phyloP scores from a whole-genome alignment of 2,113 vertebrate species.

The Pica pica region DNA sequence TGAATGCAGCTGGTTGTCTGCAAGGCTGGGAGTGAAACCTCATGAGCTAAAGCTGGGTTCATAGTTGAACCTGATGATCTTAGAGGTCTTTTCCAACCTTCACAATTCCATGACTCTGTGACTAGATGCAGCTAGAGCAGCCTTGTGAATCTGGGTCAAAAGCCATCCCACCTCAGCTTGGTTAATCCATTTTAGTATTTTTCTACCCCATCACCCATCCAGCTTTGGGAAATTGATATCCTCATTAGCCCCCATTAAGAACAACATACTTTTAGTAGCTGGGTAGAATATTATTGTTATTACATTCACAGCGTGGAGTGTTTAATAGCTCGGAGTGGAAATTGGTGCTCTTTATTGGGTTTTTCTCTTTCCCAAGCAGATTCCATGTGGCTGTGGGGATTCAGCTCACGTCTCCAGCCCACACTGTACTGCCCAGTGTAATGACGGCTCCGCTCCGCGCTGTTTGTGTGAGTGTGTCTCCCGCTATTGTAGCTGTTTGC shows the following conservation, averaged over 20 bases:
- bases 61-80: neutral
- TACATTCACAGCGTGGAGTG: neutral
- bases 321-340: slow-evolving; percentile 7
- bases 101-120: neutral
- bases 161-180: neutral
- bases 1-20: neutral
- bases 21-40: neutral
- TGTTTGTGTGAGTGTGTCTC: neutral
- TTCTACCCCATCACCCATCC: slow-evolving; percentile 1
- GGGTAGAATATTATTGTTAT: neutral
- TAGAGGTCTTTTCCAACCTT: neutral
- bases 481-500: slow-evolving; percentile 48
- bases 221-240: neutral
- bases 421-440: neutral
- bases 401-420: neutral
- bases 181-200: neutral
- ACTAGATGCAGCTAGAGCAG: neutral
- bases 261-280: neutral
- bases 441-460: neutral
- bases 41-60: neutral
- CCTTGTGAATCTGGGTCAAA: neutral
- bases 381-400: neutral
- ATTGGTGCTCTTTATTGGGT: neutral
- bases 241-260: slow-evolving; percentile 11
- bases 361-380: neutral